Base-by-base conservation (phyloP, 2,113 vertebrate genomes). In the Pholis gunnellus region DNA sequence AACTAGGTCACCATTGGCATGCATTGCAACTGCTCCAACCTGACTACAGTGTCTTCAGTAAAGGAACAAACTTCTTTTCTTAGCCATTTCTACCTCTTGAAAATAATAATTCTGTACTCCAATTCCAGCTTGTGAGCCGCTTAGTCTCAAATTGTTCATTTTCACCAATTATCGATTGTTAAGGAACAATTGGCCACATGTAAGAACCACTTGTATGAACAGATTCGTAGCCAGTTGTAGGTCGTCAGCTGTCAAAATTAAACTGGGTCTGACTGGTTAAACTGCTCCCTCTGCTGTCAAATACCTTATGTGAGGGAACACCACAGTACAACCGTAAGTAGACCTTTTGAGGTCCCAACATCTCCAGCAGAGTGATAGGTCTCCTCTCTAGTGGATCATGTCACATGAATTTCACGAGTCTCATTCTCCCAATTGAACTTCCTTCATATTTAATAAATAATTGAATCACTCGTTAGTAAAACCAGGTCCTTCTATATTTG, bases 1-100 rank as follows among this genome's bases (percentile, higher is more conserved):
- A 68, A 50, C 66, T 68, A 27, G 42, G 66, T 68, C 44, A 27
- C 66, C 15, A 31, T 68, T 68, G 42, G 10, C n/a, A 57, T 27
- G n/a, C n/a, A 68, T 48, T 48, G 6, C 42, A 29, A 20, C 27
- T 31, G 27, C 57, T 60, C 14, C 54, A 27, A 27, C n/a, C n/a
- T 44, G 64, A 67, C 64, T 14, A 17, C 40, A 44, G 38, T 44
- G 64, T 66, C 64, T 7, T 44, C 38, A 48, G 25, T 44, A 68
- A 50, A 9, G 15, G n/a, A 57, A 27, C 5, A 57, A 27, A 27
- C 54, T 57, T 13, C n/a, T 56, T 14, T 57, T 57, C 9, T 14
- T n/a, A 13, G 9, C 10, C n/a, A 56, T 25, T 25, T 11, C n/a
- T 56, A 56, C 1, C 54, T 11, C 9, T 56, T 56, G 22, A 56